phyloP scores from a whole-genome alignment of 2,888 invertebrate genomes.

The Lamellibrachia satsuma region DNA sequence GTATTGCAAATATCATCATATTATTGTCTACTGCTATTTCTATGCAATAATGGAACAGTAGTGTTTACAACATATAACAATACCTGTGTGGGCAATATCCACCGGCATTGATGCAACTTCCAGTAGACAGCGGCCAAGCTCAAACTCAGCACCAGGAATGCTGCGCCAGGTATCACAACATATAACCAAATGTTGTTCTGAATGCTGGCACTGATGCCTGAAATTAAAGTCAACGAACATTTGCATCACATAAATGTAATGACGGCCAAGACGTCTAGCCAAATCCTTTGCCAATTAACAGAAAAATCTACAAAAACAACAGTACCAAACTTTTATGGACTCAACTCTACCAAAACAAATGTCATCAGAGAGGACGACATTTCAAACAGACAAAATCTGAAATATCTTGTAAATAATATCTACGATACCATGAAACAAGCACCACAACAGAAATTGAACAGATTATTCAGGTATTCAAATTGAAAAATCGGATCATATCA shows the following conservation, averaged over 20 bases:
- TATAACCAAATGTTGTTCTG: background rate
- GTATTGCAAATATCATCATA: background rate
- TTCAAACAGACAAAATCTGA: too few species aligned
- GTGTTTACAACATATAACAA: background rate
- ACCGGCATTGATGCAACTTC: background rate
- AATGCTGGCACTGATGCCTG: background rate
- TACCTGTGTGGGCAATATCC: background rate
- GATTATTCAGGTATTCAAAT: background rate
- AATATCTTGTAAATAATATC: too few species aligned
- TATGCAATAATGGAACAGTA: background rate
- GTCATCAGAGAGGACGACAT: too few species aligned
- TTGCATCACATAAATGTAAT: background rate
- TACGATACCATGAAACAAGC: too few species aligned
- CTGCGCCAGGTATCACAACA: background rate
- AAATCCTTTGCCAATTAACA: background rate
- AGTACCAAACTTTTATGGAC: background rate
- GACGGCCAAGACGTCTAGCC: background rate
- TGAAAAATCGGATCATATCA: background rate
- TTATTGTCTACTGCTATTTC: background rate
- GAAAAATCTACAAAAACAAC: background rate
- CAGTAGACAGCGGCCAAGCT: background rate
- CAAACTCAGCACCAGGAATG: background rate
- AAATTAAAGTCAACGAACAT: background rate
- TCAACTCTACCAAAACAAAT: too few species aligned
- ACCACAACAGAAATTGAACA: too few species aligned